Evolutionary conservation across 2,888 invertebrate species (phyloP), one percentile per base, ranked within the genome.

Genomic region (Altica lythri): DNA sequence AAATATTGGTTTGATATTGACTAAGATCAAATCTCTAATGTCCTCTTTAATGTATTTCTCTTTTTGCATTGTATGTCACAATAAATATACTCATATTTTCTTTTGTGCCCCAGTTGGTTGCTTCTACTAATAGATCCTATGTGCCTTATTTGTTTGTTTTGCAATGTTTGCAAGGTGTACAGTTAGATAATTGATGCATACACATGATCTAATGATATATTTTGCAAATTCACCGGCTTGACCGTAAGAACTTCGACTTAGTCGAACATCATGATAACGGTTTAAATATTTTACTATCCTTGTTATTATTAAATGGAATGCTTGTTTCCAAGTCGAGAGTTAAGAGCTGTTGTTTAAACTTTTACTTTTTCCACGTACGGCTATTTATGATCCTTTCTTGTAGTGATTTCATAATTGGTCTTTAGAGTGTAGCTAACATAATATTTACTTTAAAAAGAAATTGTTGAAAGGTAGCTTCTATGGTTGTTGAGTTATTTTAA

Each of bases 161-260:
- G 27, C 35, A 34, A 38, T 27, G 34, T 34, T 29, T n/a, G 12
- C 22, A 43, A 53, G 53, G 54, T 19, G 22, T 40, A 40, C 59
- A 56, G 59, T 59, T 59, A 56, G 13, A 19, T 49, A 53, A 46
- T 48, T 51, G 44, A 51, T 40, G 47, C 47, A 29, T 44, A 43
- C 50, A 53, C 45, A 55, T 59, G 42, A 42, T 50, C 45, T 56
- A 59, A 56, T 59, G 55, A 56, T 56, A 54, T 46, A 56, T 56
- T 59, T 54, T 19, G 50, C 45, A 48, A 42, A 55, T 22, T 40
- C 40, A 22, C 4, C 2, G 9, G 22, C 25, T 1, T 10, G 40
- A 22, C 22, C 40, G 25, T 13, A 40, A 25, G 22, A 40, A 38
- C 8, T 10, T n/a, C n/a, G n/a, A n/a, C n/a, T 19, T 19, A 38